phyloP scores from a whole-genome alignment of 2,113 vertebrate species.

The Lophotis ruficrista region DNA sequence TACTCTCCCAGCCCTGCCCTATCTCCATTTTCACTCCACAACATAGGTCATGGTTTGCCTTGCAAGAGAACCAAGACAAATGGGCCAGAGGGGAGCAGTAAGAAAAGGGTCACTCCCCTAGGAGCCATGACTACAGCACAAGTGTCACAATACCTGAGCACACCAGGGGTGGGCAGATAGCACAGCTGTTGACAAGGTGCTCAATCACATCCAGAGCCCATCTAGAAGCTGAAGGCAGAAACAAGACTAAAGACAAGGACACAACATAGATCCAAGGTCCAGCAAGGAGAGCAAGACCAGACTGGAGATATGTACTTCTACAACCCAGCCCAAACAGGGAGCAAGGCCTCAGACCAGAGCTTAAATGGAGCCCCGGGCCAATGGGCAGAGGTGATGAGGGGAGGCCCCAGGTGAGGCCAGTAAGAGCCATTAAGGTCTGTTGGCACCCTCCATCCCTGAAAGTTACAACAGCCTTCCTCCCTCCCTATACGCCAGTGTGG shows the following conservation, averaged over 20 bases:
- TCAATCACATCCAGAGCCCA: neutral
- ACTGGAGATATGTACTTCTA: accelerated
- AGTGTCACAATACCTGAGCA: neutral
- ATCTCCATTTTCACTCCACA: neutral
- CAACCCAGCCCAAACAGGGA: neutral
- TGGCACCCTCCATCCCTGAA: neutral
- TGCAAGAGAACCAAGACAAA: neutral
- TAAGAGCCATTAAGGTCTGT: neutral
- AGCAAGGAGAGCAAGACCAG: neutral
- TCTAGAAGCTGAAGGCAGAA: neutral
- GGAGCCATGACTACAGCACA: neutral
- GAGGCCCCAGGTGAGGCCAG: neutral
- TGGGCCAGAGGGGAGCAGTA: neutral
- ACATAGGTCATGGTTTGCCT: neutral
- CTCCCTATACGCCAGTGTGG: neutral
- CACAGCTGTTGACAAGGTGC: neutral
- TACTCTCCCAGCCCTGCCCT: neutral
- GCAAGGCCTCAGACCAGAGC: neutral
- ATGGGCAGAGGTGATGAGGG: neutral
- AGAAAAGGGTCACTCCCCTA: neutral
- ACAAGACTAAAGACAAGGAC: neutral
- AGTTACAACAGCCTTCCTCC: neutral
- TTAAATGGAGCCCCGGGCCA: neutral
- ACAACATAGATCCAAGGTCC: neutral
- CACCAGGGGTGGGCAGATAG: neutral